Conservation (phyloP, 2,113 vertebrate species). For the Neogale vison region DNA sequence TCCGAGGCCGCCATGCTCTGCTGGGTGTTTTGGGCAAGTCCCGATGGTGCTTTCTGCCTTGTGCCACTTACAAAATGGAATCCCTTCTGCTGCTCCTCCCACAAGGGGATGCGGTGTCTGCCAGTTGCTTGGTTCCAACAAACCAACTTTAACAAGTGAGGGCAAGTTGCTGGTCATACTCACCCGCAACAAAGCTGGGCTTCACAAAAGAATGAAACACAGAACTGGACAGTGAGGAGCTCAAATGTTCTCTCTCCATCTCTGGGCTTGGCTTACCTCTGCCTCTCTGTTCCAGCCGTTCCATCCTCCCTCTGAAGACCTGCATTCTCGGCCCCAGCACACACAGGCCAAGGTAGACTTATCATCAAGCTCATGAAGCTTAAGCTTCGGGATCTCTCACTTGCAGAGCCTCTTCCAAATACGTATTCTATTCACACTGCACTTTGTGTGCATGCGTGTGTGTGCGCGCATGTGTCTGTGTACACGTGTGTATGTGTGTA, state of each 20-base stretch:
- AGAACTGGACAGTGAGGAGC: too few species aligned
- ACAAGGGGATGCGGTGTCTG: not conserved
- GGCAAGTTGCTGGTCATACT: not conserved
- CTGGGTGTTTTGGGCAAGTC: not conserved
- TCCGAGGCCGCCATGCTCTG: accelerated
- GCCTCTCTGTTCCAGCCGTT: not conserved
- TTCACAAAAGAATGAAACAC: not conserved
- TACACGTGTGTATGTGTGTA: not conserved
- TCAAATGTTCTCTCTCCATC: not conserved
- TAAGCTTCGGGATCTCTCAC: not conserved
- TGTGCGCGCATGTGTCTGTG: not conserved
- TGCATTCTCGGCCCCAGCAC: not conserved
- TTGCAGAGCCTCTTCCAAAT: not conserved
- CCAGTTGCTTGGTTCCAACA: not conserved
- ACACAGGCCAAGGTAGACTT: not conserved
- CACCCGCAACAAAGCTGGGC: not conserved
- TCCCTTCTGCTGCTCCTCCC: not conserved
- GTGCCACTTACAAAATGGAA: not conserved
- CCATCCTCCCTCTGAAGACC: not conserved
- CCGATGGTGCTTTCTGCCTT: not conserved
- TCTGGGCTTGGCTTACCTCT: not conserved
- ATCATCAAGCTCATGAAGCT: not conserved
- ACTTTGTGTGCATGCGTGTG: not conserved
- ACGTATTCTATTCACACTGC: too few species aligned
- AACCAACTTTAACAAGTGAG: not conserved